Evolutionary conservation across 2,797 vertebrate species (phyloP), one percentile per base, ranked within the genome.

Genomic region (Alectoris magna): DNA sequence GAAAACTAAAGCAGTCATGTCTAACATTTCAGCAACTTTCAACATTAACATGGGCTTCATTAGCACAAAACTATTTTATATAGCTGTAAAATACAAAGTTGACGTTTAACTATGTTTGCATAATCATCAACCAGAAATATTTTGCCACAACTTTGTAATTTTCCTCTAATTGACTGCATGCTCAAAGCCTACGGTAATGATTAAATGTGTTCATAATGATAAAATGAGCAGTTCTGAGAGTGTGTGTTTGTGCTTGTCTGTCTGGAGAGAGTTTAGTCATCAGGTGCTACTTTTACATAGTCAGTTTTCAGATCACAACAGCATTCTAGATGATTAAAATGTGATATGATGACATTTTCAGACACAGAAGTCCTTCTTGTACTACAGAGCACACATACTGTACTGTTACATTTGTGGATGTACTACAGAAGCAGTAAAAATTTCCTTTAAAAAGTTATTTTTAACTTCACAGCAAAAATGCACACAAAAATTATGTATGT

Each of bases 291-390:
- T 95, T 95, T 95, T 95, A 96, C 96, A 78, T 71, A 92, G 93
- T 94, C 95, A 95, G 74, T 95, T 96, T 96, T 95, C 95, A 96
- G 92, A 96, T 38, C 92, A 95, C 60, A 95, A 73, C 96, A 96
- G 95, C 94, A 95, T 94, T 94, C 85, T 34, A 63, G 55, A 78
- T 56, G 60, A 89, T 76, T 76, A 78, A 79, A 89, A 93, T 71
- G 67, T 10, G 12, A 87, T 2, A 94, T 38, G 51, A 94, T 27
- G 73, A 71, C 56, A 44, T 92, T 89, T 87, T 86, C 73, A 94
- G 51, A 90, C 82, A 87, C 7, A 78, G 36, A 14, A 92, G 82
- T 84, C 76, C 51, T 84, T 51, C 76, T 71, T 5, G 2, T 70
- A 86, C n/a, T 87, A 88, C 49, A 81, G 81, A 87, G 56, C 44